Evolutionary conservation across 2,888 invertebrate genomes (phyloP), one percentile per base, ranked within the genome.

Genomic region (Caenorhabditis macrosperma): DNA sequence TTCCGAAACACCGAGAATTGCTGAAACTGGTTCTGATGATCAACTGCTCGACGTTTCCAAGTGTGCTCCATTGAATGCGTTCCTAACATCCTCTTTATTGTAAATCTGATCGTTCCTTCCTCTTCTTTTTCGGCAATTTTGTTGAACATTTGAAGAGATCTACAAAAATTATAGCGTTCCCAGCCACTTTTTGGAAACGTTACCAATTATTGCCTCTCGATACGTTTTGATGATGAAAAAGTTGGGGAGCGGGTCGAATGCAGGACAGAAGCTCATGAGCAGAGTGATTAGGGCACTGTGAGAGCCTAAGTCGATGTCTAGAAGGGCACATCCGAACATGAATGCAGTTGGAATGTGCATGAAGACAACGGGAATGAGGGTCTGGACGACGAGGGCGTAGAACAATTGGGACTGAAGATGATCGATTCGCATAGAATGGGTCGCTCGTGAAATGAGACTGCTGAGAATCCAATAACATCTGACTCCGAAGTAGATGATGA

Each of bases 321-420:
- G 38, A 7, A 72, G 35, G 1, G 48, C 55, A 17, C 38, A 72
- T 0, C 4, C n/a, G 15, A 74, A 50, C 5, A 63, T 33, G 9
- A 64, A 15, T 7, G 35, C 15, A 3, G 52, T 41, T 15, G 74
- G 74, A 35, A 33, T 50, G 15, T 75, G 66, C 22, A 75, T 17
- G 12, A 75, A 30, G 1, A 66, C 17, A 48, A 66, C 24, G 9
- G 74, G 74, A n/a, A 75, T 66, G 7, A 59, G 4, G 4, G 66
- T 66, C 33, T 75, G 74, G 20, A 54, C 26, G n/a, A 52, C 59
- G 1, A 75, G 30, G 4, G 74, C 74, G 22, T 75, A 44, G 60
- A 66, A 75, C 0, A 75, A 22, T 60, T 75, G 74, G 12, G 50
- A 15, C 30, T 75, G 66, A 9, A 66, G 66, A 26, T 26, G 30